phyloP scores from a whole-genome alignment of 1,140 invertebrate species.

The Ceratoteleas bidentatus region DNA sequence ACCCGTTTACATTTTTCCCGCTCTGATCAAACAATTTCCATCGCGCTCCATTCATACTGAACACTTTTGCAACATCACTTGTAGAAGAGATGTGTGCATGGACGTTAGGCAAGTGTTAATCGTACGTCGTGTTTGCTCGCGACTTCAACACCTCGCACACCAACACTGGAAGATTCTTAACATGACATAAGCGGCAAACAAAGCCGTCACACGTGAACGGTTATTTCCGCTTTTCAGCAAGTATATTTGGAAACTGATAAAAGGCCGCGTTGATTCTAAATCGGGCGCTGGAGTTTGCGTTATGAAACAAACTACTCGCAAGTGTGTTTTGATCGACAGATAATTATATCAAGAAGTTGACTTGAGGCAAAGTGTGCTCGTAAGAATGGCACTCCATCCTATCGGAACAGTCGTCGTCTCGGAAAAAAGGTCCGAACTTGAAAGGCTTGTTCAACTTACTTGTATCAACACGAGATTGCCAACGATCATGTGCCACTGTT shows the following conservation, averaged over 20 bases:
- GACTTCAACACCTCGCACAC: conserved; percentile 35
- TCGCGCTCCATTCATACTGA: conserved; percentile 18
- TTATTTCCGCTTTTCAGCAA: conserved; percentile 29
- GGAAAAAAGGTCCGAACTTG: too few relatives aligned
- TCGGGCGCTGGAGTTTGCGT: not conserved
- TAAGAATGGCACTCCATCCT: too few relatives aligned
- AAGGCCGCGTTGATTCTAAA: conserved; percentile 10
- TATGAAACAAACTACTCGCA: not conserved
- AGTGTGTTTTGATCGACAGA: not conserved
- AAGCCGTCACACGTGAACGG: too few relatives aligned
- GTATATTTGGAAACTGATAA: conserved; percentile 21
- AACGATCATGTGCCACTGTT: conserved; percentile 89
- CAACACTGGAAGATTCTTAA: conserved; percentile 49
- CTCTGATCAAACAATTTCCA: conserved; percentile 16
- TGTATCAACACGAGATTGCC: conserved; percentile 95
- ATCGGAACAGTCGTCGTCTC: too few relatives aligned
- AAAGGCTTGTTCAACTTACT: conserved; percentile 69
- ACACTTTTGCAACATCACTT: conserved; percentile 35
- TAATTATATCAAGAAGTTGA: too few relatives aligned
- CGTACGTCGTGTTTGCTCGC: conserved; percentile 38
- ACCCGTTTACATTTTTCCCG: too few relatives aligned
- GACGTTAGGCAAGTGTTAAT: conserved; percentile 39
- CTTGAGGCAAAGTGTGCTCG: too few relatives aligned
- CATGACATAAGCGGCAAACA: conserved; percentile 35
- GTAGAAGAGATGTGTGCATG: conserved; percentile 32